Base-by-base conservation (phyloP, 2,888 invertebrate species). In the Dromius quadrimaculatus region DNA sequence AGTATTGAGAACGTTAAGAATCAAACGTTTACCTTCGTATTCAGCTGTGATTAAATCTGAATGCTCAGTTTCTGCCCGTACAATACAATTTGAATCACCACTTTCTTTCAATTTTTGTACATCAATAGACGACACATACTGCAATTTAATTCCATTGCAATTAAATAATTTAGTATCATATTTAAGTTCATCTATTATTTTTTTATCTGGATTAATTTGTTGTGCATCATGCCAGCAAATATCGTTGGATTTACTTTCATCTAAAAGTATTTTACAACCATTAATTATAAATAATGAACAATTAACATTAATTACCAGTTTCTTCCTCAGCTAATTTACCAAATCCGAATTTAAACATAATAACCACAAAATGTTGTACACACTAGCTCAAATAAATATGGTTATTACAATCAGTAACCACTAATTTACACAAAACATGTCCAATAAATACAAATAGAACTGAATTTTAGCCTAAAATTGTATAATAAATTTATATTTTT, bases 41-140 rank as follows among this genome's bases (percentile, higher is more conserved):
- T 89, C 86, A 5, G 90, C 91, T 38, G 90, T 85, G 65, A 93
- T 80, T 62, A 94, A 84, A 83, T 94, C 94, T 6, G 92, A 91
- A 77, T 92, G 89, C 72, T 84, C 85, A 50, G 86, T 83, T 76
- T 91, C 90, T 17, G 89, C 88, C 77, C 85, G 82, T 19, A 86
- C 75, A 2, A 85, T 83, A 75, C 78, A 80, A 72, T 79, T 79
- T 45, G 83, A 79, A 66, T 79, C 78, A 15, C 77, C 76, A 17
- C 82, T 76, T 66, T 75, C 73, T 69, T 78, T 78, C 32, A 81
- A 74, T 45, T 75, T 50, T 9, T 77, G 71, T 9, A 83, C 81
- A 72, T 84, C 82, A 34, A 78, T 81, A n/a, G 80, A 74, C 5
- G 79, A 76, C 8, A 87, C 80, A 79, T 87, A 84, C 20, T 85